A percentile compares a stretch with the other conserved stretches of the same genome.
Conservation (phyloP, 30 jellyfish, hydroid and myxozoan genomes). For the Aurelia coerulea region DNA sequence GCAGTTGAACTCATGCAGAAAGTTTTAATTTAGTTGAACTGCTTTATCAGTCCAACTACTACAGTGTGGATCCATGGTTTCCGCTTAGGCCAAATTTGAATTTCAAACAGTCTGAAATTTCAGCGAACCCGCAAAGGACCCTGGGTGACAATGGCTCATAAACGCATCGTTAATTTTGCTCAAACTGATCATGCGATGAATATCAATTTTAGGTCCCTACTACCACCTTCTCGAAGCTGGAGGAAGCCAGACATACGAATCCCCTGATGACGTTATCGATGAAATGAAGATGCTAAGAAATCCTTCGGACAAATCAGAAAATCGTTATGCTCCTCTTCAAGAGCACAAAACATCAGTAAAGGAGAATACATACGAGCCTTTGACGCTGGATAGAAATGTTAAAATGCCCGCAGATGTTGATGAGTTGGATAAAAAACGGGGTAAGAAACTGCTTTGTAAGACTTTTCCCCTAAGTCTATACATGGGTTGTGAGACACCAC, state of each 20-base stretch:
- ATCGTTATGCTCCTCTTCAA: conserved; percentile 28
- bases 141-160: no score
- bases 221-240: conserved; percentile 14
- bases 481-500: no score
- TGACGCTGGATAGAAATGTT: conserved; percentile 43
- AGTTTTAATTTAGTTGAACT: no score
- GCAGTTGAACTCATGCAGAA: no score
- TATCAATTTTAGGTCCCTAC: neutral
- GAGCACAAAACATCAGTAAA: neutral
- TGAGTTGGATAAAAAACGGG: neutral
- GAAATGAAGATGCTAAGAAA: neutral
- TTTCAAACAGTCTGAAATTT: no score
- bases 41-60: no score
- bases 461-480: neutral
- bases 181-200: neutral
- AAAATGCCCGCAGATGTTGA: neutral
- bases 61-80: no score
- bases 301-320: conserved; percentile 31
- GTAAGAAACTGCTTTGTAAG: neutral
- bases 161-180: no score
- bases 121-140: no score
- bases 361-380: conserved; percentile 33
- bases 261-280: conserved; percentile 18
- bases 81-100: no score
- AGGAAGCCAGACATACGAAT: conserved; percentile 32